A percentile compares a stretch with the other conserved stretches of the same genome.
phyloP scores from a whole-genome alignment of 2,113 vertebrate genomes.

The Garra rufa region DNA sequence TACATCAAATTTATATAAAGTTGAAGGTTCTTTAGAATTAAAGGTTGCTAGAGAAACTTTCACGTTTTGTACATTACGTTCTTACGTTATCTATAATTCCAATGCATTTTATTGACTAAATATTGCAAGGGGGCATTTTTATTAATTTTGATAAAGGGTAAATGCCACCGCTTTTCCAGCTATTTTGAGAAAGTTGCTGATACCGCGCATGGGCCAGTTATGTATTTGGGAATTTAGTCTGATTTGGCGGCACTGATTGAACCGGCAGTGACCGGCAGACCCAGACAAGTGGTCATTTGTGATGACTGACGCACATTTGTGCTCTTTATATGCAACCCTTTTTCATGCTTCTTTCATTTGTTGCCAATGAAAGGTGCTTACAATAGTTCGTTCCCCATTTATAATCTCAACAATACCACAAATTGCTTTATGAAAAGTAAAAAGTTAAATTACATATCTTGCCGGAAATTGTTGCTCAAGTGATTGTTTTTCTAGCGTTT shows the following conservation, averaged over 20 bases:
- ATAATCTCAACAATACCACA: constrained; percentile 4
- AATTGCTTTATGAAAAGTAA: constrained; percentile 25
- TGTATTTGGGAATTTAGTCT: neutral
- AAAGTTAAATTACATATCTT: neutral
- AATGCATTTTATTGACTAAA: no score
- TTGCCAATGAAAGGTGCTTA: constrained; percentile 2
- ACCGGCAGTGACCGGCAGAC: neutral
- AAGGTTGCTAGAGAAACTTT: no score
- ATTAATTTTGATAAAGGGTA: no score
- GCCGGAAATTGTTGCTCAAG: neutral
- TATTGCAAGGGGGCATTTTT: no score
- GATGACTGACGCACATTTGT: neutral
- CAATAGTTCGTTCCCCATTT: neutral
- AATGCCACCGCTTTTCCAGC: no score
- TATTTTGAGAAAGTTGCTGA: neutral
- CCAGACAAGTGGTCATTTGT: neutral
- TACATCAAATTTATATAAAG: no score
- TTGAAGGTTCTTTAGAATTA: no score
- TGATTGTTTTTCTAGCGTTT: neutral
- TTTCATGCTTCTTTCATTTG: neutral
- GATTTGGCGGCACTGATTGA: neutral
- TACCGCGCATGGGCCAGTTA: neutral
- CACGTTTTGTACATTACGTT: no score
- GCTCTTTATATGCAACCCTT: neutral
- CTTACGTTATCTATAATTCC: no score